These are phyloP conservation scores for Equus przewalskii DNA, from an alignment of 2,113 vertebrate genomes.

Conservation along the genomic window DNA sequence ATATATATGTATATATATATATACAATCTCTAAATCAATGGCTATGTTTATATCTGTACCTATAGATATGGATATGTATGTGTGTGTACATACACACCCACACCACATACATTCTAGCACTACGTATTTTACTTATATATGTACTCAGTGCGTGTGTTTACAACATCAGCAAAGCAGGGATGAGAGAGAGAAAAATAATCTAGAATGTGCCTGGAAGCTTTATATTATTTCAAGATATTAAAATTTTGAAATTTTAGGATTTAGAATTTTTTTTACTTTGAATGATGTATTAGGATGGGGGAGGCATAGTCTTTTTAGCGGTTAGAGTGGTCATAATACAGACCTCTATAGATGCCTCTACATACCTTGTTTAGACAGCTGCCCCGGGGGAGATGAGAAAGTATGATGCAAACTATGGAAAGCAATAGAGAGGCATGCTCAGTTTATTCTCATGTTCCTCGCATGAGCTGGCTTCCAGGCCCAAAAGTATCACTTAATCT, in stretches of 20 bases:
- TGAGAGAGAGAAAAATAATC: neutral
- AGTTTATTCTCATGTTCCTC: neutral
- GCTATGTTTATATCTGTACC: neutral
- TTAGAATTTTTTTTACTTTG: conserved; percentile 48
- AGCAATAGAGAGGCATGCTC: neutral
- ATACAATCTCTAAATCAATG: neutral
- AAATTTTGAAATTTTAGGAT: neutral
- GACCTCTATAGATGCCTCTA: neutral
- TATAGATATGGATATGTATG: neutral
- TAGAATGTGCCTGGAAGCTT: neutral
- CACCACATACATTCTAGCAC: neutral
- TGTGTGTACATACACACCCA: neutral
- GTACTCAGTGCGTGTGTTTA: neutral
- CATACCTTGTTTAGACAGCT: neutral
- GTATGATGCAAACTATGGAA: neutral
- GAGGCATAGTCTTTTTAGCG: neutral
- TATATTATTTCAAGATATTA: conserved; percentile 13
- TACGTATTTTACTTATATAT: neutral
- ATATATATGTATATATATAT: neutral
- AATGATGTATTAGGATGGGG: neutral
- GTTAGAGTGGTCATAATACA: neutral
- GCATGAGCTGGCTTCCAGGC: neutral
- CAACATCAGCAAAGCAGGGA: neutral
- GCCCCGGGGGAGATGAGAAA: neutral
- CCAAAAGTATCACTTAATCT: neutral